phyloP scores from a whole-genome alignment of 37 sponge, comb jelly and placozoan species.

The Bolinopsis microptera region DNA sequence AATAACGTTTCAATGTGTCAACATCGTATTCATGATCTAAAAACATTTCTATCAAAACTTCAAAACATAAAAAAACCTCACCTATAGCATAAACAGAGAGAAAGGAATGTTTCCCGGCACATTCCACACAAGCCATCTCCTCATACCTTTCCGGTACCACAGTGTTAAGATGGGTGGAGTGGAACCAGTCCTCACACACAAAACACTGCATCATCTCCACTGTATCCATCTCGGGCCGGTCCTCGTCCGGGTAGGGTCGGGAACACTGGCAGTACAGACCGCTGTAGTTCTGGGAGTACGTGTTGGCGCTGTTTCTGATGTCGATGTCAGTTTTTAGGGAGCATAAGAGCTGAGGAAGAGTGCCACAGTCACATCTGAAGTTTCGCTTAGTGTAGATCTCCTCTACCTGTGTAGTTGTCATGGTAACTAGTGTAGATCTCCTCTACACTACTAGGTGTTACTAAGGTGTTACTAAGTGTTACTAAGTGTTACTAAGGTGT shows the following conservation, averaged over 20 bases:
- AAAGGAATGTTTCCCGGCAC: slow-evolving; percentile 67
- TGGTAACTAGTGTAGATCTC: too few relatives aligned
- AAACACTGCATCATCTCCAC: slow-evolving; percentile 95
- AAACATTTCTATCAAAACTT: too few relatives aligned
- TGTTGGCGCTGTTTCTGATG: slow-evolving; percentile 71
- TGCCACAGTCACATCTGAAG: slow-evolving; percentile 97
- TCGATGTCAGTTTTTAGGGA: slow-evolving; percentile 68
- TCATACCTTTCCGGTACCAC: slow-evolving; percentile 40
- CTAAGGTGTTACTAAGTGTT: too few relatives aligned
- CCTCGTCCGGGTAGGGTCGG: slow-evolving; percentile 86
- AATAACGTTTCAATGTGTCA: too few relatives aligned
- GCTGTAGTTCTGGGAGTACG: slow-evolving; percentile 86
- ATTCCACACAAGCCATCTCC: slow-evolving; percentile 53
- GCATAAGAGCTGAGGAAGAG: slow-evolving; percentile 73
- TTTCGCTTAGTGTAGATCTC: slow-evolving; percentile 96
- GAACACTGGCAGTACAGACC: slow-evolving; percentile 93
- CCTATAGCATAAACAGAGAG: slow-evolving; percentile 66
- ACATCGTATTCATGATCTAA: too few relatives aligned
- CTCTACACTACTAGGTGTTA: too few relatives aligned
- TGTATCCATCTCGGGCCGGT: slow-evolving; percentile 72
- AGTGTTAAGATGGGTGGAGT: slow-evolving; percentile 66
- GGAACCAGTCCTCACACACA: slow-evolving; percentile 99
- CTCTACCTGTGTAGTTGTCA: too few relatives aligned
- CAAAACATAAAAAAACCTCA: too few relatives aligned
- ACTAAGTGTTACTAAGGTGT: too few relatives aligned